A percentile compares a stretch with the other conserved stretches of the same genome.
Conservation (phyloP, 2,888 invertebrate species). For the Falcaria lacertinaria region DNA sequence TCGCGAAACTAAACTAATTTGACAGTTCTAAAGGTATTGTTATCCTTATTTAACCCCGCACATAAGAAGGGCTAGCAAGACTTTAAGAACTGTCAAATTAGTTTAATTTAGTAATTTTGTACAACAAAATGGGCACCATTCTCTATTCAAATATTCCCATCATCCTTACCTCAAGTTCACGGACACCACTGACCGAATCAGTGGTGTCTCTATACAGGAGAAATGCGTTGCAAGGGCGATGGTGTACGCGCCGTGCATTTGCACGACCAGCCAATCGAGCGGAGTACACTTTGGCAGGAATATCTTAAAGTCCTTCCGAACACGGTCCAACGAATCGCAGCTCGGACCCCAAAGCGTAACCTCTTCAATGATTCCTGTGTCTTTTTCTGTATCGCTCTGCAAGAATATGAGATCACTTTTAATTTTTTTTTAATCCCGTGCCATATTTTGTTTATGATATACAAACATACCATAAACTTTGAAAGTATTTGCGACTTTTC, state of each 20-base stretch:
- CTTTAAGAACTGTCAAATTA: too few relatives aligned
- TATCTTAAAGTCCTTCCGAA: constrained; percentile 24
- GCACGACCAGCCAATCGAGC: constrained; percentile 35
- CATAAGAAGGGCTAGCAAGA: too few relatives aligned
- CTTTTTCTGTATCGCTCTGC: constrained; percentile 13
- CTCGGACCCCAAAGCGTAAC: constrained; percentile 38
- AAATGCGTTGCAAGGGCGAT: constrained; percentile 25
- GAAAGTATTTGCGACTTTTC: constrained; percentile 34
- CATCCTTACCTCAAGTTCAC: constrained; percentile 28
- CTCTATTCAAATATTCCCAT: too few relatives aligned
- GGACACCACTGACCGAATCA: constrained; percentile 31
- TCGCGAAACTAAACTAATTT: too few relatives aligned
- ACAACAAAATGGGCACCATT: too few relatives aligned
- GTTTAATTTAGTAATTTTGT: too few relatives aligned
- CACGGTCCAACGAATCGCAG: constrained; percentile 32
- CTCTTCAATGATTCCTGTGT: constrained; percentile 18
- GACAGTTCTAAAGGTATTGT: too few relatives aligned
- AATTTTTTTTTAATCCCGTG: too few relatives aligned
- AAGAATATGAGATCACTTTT: too few relatives aligned
- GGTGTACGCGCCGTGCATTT: constrained; percentile 32
- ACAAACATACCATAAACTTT: constrained; percentile 29
- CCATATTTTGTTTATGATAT: background rate
- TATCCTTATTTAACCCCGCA: too few relatives aligned
- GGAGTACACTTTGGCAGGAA: constrained; percentile 24
- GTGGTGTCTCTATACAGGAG: constrained; percentile 27